Conservation (phyloP, 2,888 invertebrate species). For the Hirtodrosophila alboralis region DNA sequence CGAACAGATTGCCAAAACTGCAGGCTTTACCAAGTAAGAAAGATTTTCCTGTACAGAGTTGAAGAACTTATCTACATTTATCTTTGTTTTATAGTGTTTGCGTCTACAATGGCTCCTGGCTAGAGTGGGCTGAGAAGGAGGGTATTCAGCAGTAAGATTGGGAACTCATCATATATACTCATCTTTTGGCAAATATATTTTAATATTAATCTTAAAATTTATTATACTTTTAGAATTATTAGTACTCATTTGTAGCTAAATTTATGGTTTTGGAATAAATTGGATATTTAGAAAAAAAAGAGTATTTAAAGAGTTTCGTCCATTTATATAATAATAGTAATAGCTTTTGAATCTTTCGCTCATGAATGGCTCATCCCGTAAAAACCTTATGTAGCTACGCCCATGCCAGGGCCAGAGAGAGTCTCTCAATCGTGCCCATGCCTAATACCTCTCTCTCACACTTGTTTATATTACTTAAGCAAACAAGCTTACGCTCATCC, state of each 20-base stretch:
- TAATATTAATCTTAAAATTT: slow-evolving; percentile 6
- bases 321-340: too few relatives aligned
- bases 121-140: slow-evolving; percentile 64
- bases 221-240: slow-evolving; percentile 1
- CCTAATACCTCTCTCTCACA: too few relatives aligned
- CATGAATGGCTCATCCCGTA: too few relatives aligned
- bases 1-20: slow-evolving; percentile 43
- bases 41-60: not conserved
- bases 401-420: too few relatives aligned
- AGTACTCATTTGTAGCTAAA: slow-evolving; percentile 3
- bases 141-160: slow-evolving; percentile 32
- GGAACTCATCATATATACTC: not conserved
- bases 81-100: slow-evolving; percentile 30
- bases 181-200: slow-evolving; percentile 9
- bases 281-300: slow-evolving; percentile 9
- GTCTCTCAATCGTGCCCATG: too few relatives aligned
- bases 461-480: not conserved
- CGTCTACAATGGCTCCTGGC: slow-evolving; percentile 64
- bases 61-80: not conserved
- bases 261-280: slow-evolving; percentile 48
- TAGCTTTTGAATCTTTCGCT: too few relatives aligned
- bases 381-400: too few relatives aligned
- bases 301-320: too few relatives aligned
- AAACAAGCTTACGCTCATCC: not conserved
- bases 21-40: slow-evolving; percentile 53